Percentiles rank a stretch among this genome's conserved stretches.
Evolutionary conservation across 2,888 invertebrate genomes (phyloP).

Genomic region (Taenaris catops): DNA sequence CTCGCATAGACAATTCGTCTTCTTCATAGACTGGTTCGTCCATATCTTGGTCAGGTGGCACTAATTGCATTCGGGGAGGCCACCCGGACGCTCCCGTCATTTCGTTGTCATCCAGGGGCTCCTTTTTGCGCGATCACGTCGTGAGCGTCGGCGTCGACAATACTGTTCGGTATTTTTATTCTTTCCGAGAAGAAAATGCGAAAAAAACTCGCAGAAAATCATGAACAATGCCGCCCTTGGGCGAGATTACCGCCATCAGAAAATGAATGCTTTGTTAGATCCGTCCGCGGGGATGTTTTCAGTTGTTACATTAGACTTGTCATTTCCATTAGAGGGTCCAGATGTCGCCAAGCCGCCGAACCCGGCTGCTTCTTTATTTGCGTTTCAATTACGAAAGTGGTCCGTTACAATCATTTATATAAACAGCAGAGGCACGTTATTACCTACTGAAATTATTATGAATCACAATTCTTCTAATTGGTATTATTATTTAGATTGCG

Average conservation of each 20-base stretch:
- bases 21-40: too few species aligned
- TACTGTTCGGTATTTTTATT: conserved; percentile 74
- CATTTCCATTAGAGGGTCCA: conserved; percentile 60
- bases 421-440: conserved; percentile 11
- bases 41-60: too few species aligned
- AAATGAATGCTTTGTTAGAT: conserved; percentile 77
- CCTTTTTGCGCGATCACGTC: conserved; percentile 70
- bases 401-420: conserved; percentile 21
- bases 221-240: conserved; percentile 76
- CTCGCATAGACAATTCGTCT: too few species aligned
- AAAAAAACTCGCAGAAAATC: conserved; percentile 62
- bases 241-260: conserved; percentile 77
- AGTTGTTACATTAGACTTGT: conserved; percentile 73
- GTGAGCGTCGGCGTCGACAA: conserved; percentile 70
- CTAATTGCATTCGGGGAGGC: too few species aligned
- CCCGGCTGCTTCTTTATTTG: conserved; percentile 38
- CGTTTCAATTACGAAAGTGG: conserved; percentile 49
- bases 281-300: conserved; percentile 64
- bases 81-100: conserved; percentile 71
- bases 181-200: conserved; percentile 66
- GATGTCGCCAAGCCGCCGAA: conserved; percentile 41
- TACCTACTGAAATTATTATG: conserved; percentile 16
- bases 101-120: conserved; percentile 73
- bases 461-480: too few species aligned
- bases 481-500: too few species aligned